These are phyloP conservation scores for Rhopalosiphum maidis DNA, from an alignment of 1,140 invertebrate genomes.

Conservation along the genomic window DNA sequence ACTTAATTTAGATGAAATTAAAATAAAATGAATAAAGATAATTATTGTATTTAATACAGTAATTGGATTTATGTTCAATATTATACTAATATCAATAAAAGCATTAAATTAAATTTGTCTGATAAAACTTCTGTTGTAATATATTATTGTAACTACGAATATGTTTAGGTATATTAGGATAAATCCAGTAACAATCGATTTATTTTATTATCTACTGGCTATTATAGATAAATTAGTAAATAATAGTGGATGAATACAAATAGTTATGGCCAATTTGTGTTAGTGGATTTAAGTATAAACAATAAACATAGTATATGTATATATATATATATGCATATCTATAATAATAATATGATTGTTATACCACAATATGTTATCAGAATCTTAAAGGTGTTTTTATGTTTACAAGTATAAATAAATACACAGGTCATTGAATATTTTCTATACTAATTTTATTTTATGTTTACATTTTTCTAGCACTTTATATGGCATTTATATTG, in stretches of 20 bases:
- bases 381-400: slow-evolving; percentile 23
- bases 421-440: not conserved
- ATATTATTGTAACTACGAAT: not conserved
- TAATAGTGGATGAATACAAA: not conserved
- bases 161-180: not conserved
- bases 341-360: not conserved
- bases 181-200: not conserved
- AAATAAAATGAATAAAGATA: not conserved
- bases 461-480: slow-evolving; percentile 42
- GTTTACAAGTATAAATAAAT: not conserved
- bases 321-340: no score
- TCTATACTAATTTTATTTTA: slow-evolving; percentile 28
- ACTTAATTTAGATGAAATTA: not conserved
- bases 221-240: not conserved
- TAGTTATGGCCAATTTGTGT: not conserved
- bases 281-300: not conserved
- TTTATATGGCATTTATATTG: slow-evolving; percentile 4
- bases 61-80: not conserved
- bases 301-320: not conserved
- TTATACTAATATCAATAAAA: not conserved
- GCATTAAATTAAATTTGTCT: not conserved
- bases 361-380: not conserved
- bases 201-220: not conserved
- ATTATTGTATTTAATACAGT: not conserved
- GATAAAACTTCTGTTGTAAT: not conserved